Evolutionary conservation across 2,888 invertebrate species (phyloP).

Genomic region (Prenolepis imparis): DNA sequence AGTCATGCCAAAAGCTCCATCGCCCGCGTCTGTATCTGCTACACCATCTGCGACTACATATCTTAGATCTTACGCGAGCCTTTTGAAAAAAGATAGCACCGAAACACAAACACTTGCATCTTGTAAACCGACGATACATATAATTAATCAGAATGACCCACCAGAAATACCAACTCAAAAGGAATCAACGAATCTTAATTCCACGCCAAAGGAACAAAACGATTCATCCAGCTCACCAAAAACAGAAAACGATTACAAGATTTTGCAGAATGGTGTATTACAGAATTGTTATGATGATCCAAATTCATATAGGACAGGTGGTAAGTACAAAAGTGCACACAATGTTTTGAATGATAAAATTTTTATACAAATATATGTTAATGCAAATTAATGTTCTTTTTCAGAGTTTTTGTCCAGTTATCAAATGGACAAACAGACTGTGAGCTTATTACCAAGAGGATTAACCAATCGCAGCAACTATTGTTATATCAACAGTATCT

Average conservation of each 20-base stretch:
- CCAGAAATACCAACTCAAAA: slow-evolving; percentile 63
- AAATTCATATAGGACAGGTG: slow-evolving; percentile 90
- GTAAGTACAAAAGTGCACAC: slow-evolving; percentile 85
- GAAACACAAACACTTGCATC: slow-evolving; percentile 65
- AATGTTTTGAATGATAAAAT: slow-evolving; percentile 24
- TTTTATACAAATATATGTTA: background rate
- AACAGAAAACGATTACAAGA: slow-evolving; percentile 55
- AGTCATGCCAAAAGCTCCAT: slow-evolving; percentile 32
- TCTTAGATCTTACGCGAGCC: slow-evolving; percentile 84
- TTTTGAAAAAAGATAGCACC: slow-evolving; percentile 80
- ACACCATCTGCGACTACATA: slow-evolving; percentile 45
- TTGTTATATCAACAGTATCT: slow-evolving; percentile 98
- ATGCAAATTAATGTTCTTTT: slow-evolving; percentile 1
- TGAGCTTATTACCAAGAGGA: slow-evolving; percentile 95
- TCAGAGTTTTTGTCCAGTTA: slow-evolving; percentile 92
- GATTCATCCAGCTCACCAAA: slow-evolving; percentile 47
- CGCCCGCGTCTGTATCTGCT: slow-evolving; percentile 44
- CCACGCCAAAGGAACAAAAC: slow-evolving; percentile 54
- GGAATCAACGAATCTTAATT: slow-evolving; percentile 45
- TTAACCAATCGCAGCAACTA: slow-evolving; percentile 97
- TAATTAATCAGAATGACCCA: slow-evolving; percentile 61
- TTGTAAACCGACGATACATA: slow-evolving; percentile 80
- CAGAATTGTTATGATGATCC: slow-evolving; percentile 88
- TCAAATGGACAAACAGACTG: slow-evolving; percentile 92
- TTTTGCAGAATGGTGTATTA: slow-evolving; percentile 47